These are phyloP conservation scores for Octodon degus DNA, from an alignment of 2,113 vertebrate species.

Conservation along the genomic window DNA sequence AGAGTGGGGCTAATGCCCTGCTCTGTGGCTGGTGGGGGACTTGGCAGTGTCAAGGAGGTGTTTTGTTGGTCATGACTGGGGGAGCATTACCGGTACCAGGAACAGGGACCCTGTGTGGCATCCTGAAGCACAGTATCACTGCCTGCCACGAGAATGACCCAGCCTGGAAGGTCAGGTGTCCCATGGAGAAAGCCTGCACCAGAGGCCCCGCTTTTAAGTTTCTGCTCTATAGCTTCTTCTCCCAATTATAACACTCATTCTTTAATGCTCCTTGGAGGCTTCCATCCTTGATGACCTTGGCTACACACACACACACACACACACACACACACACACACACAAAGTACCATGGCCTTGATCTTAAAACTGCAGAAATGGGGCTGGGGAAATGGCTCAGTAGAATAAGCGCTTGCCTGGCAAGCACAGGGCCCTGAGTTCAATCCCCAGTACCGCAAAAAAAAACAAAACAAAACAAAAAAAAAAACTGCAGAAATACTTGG, in stretches of 20 bases:
- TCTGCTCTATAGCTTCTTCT: background rate
- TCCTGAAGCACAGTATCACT: background rate
- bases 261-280: background rate
- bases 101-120: background rate
- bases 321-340: background rate
- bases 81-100: too few relatives aligned
- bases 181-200: background rate
- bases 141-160: background rate
- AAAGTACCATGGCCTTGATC: too few relatives aligned
- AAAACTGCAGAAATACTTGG: too few relatives aligned
- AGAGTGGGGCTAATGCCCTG: background rate
- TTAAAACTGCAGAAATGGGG: background rate
- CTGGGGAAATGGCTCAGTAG: too few relatives aligned
- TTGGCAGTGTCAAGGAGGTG: background rate
- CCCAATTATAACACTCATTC: background rate
- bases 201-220: background rate
- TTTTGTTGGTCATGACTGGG: background rate
- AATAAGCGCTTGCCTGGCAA: too few relatives aligned
- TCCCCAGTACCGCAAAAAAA: too few relatives aligned
- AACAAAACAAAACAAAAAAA: too few relatives aligned
- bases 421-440: too few relatives aligned
- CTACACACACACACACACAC: background rate
- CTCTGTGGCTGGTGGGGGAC: background rate
- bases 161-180: background rate
- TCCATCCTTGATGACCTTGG: background rate